Evolutionary conservation across 2,797 vertebrate species (phyloP).

Genomic region (Coregonus ussuriensis): DNA sequence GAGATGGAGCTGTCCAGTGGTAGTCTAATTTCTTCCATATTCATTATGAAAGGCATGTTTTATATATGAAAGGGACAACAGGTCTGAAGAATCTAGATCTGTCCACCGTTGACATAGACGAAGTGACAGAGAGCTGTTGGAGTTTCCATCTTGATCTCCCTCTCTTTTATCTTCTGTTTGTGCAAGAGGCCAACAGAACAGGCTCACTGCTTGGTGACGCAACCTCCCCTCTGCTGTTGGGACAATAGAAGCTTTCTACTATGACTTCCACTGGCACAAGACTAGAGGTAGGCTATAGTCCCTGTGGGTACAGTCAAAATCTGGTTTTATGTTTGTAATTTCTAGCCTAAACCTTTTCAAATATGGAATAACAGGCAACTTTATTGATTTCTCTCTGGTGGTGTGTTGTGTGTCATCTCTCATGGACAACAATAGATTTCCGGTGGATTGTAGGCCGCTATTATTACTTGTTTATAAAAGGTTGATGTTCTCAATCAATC

Average conservation of each 20-base stretch:
- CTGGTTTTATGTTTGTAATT: conserved; percentile 11
- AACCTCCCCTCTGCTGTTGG: conserved; percentile 39
- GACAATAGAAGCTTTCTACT: conserved; percentile 53
- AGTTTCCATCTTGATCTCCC: conserved; percentile 59
- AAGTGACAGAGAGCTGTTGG: conserved; percentile 23
- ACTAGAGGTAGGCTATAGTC: conserved; percentile 13
- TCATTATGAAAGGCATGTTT: too few species aligned
- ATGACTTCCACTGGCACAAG: conserved; percentile 4
- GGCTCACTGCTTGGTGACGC: conserved; percentile 42
- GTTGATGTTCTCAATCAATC: conserved; percentile 57
- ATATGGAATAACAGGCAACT: conserved; percentile 35
- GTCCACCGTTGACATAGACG: conserved; percentile 43
- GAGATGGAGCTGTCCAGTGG: too few species aligned
- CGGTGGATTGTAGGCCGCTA: conserved; percentile 36
- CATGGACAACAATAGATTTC: conserved; percentile 45
- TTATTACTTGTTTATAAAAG: conserved; percentile 38
- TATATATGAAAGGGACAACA: background rate
- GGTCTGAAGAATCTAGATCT: conserved; percentile 15
- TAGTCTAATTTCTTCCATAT: too few species aligned
- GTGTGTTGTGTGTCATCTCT: conserved; percentile 60
- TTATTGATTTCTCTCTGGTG: conserved; percentile 49
- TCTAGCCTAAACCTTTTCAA: conserved; percentile 33
- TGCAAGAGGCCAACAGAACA: conserved; percentile 52
- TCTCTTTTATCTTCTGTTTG: conserved; percentile 55
- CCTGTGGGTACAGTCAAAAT: conserved; percentile 19